Percentiles rank a stretch among this genome's conserved stretches.
Evolutionary conservation across 2,113 vertebrate species (phyloP).

Genomic region (Pavo muticus): DNA sequence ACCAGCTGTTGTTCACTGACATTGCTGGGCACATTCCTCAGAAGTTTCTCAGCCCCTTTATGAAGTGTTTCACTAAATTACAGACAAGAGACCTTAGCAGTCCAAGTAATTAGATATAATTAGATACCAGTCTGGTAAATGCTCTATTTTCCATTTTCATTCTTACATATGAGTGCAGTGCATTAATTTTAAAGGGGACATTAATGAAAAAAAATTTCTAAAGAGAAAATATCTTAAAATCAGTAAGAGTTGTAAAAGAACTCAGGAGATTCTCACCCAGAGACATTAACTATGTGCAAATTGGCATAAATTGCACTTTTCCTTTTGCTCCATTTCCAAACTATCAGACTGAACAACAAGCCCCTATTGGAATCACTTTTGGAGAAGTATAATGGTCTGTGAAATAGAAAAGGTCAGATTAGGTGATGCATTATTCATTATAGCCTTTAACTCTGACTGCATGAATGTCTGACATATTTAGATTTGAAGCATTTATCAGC

Average conservation of each 20-base stretch:
- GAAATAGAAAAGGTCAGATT: slow-evolving; percentile 33
- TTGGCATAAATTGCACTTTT: accelerated
- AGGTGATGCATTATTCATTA: slow-evolving; percentile 27
- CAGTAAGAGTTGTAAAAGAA: not conserved
- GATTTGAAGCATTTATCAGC: not conserved
- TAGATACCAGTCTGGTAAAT: not conserved
- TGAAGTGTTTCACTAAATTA: not conserved
- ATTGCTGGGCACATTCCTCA: too few species aligned
- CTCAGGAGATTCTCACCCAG: not conserved
- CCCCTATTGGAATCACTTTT: not conserved
- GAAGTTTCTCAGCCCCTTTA: not conserved
- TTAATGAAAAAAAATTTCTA: not conserved
- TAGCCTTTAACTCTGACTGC: not conserved
- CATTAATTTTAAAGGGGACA: not conserved
- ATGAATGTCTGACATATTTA: not conserved
- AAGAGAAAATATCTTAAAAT: not conserved
- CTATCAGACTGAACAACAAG: not conserved
- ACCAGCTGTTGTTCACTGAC: not conserved
- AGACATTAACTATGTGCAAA: not conserved
- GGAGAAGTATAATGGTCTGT: not conserved
- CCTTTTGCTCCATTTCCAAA: not conserved
- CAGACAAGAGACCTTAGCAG: not conserved
- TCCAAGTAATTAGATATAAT: not conserved
- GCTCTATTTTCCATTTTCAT: not conserved
- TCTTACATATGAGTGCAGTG: not conserved